phyloP scores from a whole-genome alignment of 1,140 invertebrate genomes.

The Drosophila malerkotliana region DNA sequence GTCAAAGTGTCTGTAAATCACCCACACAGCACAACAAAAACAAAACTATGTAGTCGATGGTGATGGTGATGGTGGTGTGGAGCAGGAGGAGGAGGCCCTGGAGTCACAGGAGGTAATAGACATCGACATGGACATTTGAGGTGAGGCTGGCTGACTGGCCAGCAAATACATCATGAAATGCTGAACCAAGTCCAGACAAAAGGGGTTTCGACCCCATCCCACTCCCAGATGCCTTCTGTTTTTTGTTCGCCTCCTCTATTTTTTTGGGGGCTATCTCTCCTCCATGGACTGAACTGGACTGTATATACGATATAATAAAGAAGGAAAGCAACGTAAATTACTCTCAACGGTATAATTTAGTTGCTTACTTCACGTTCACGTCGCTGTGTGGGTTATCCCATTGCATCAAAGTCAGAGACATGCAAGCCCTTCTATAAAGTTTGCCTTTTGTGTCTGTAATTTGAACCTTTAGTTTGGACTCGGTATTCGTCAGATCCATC shows the following conservation, averaged over 20 bases:
- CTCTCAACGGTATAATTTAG: conserved; percentile 78
- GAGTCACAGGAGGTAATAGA: conserved; percentile 51
- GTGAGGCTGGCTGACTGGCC: conserved; percentile 50
- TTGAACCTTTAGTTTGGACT: conserved; percentile 1
- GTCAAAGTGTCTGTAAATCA: conserved; percentile 81
- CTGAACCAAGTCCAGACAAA: conserved; percentile 27
- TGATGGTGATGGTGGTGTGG: no score
- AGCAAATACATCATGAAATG: conserved; percentile 71
- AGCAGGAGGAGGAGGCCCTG: background rate
- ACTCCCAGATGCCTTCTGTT: conserved; percentile 20
- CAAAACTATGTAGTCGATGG: conserved; percentile 20
- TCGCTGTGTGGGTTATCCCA: conserved; percentile 40
- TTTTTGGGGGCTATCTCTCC: conserved; percentile 29
- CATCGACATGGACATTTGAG: conserved; percentile 60
- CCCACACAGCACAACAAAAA: conserved; percentile 50
- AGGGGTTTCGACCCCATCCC: conserved; percentile 14
- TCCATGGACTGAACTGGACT: background rate
- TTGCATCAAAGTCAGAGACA: conserved; percentile 48
- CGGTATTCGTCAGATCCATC: background rate
- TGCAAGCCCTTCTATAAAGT: conserved; percentile 12
- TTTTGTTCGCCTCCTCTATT: conserved; percentile 13
- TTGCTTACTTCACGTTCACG: conserved; percentile 51
- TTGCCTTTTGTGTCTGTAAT: conserved; percentile 4
- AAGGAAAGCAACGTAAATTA: conserved; percentile 78
- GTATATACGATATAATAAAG: conserved; percentile 62